Conservation (phyloP, 1,140 invertebrate species). For the Colletes latitarsis region DNA sequence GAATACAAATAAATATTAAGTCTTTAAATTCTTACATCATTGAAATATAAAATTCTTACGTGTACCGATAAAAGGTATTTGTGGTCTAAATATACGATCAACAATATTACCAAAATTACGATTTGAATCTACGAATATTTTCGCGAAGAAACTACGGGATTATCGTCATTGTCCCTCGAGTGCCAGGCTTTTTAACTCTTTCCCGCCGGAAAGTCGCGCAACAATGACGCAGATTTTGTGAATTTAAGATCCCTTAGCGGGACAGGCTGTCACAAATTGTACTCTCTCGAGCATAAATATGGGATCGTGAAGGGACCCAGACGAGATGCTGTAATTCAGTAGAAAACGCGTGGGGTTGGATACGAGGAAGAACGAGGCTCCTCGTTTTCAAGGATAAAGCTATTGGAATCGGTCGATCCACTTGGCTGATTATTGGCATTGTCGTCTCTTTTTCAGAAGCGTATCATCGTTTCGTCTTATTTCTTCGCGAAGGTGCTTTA, state of each 20-base stretch:
- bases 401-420: conserved; percentile 73
- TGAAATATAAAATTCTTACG: too few relatives aligned
- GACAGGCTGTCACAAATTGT: conserved; percentile 52
- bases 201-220: conserved; percentile 15
- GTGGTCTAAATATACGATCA: too few relatives aligned
- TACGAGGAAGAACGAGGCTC: conserved; percentile 30
- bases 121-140: too few relatives aligned
- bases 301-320: conserved; percentile 36
- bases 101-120: too few relatives aligned
- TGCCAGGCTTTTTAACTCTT: conserved; percentile 36
- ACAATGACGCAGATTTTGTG: conserved; percentile 52
- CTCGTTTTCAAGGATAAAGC: conserved; percentile 69
- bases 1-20: too few relatives aligned
- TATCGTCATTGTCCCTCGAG: conserved; percentile 10
- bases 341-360: conserved; percentile 43
- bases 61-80: too few relatives aligned
- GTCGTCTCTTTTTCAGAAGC: conserved; percentile 59
- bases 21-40: too few relatives aligned
- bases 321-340: conserved; percentile 36
- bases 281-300: conserved; percentile 58
- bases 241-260: conserved; percentile 48
- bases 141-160: background rate
- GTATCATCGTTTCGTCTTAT: conserved; percentile 23
- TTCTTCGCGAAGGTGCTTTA: background rate
- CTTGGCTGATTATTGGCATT: conserved; percentile 77